Base-by-base conservation (phyloP, 2,113 vertebrate species). In the Bubo scandiacus region DNA sequence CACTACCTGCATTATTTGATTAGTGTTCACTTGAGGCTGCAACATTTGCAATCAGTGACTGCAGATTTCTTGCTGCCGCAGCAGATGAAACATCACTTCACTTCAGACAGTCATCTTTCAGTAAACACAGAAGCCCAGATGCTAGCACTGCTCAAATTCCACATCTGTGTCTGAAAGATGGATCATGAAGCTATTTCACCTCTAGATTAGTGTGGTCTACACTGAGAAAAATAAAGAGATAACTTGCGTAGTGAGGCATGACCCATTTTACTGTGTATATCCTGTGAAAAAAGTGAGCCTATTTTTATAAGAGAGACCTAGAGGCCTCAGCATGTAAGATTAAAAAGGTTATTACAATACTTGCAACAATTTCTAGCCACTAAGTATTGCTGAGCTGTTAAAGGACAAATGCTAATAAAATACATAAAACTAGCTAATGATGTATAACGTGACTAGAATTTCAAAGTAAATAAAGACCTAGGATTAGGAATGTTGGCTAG, bases 401-500 rank as follows among this genome's bases (percentile, higher is more conserved):
- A 90, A 94, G 72, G 74, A 90, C 32, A 92, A 83, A 95, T 66
- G 52, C 30, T 86, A 86, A 90, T 67, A 82, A 83, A 63, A 91
- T 47, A 58, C 5, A 20, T 49, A 36, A 52, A 92, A 72, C 43
- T n/a, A 91, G 51, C 26, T 67, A 59, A 77, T 86, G 18, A 81
- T 30, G 19, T 42, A 62, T 66, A 94, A 70, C 11, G 36, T 36
- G 36, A 32, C 32, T n/a, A 58, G 82, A 91, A 94, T 77, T 90
- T 78, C 30, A 80, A 94, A 79, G 68, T 25, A 89, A 81, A 68
- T 7, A n/a, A 73, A 92, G 40, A 92, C 2, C n/a, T 16, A 68
- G 71, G 68, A 92, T 94, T 79, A 90, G 36, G 49, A 90, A 65
- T n/a, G 21, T 30, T 66, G 22, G 12, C 29, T 67, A 52, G 45